These are phyloP conservation scores for Sebastes alutus DNA, from an alignment of 2,797 vertebrate genomes.

Conservation along the genomic window DNA sequence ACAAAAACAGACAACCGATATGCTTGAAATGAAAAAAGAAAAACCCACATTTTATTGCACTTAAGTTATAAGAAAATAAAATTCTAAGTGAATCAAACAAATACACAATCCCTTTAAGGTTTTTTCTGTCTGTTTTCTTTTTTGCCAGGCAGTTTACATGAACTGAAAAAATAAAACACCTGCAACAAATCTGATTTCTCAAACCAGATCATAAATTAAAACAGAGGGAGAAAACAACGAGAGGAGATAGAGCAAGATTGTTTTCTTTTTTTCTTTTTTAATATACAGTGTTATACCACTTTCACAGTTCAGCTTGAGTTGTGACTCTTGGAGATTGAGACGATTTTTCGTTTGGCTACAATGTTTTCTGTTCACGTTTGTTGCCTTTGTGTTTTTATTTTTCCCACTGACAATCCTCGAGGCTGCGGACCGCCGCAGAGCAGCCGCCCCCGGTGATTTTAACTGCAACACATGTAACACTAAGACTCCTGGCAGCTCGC, in stretches of 20 bases:
- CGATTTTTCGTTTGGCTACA: conserved; percentile 88
- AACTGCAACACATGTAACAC: conserved; percentile 88
- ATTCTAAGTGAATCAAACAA: conserved; percentile 99
- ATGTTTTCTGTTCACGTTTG: conserved; percentile 79
- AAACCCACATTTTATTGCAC: conserved; percentile 99
- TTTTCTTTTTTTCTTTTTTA: conserved; percentile 84
- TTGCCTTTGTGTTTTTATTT: conserved; percentile 75
- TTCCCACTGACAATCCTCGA: conserved; percentile 78
- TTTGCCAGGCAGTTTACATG: conserved; percentile 98
- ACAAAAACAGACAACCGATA: conserved; percentile 86
- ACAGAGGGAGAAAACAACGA: conserved; percentile 86
- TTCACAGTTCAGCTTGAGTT: conserved; percentile 99
- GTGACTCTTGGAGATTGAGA: conserved; percentile 98
- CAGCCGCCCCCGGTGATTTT: conserved; percentile 79
- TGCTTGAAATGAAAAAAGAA: conserved; percentile 87
- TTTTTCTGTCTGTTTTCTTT: conserved; percentile 92
- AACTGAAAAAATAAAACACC: conserved; percentile 96
- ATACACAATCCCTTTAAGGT: conserved; percentile 99
- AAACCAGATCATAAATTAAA: conserved; percentile 99
- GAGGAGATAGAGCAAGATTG: conserved; percentile 90
- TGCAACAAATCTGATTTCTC: conserved; percentile 97
- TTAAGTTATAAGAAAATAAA: conserved; percentile 99
- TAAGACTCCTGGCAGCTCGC: conserved; percentile 88
- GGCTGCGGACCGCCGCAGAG: conserved; percentile 59
- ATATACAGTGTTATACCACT: conserved; percentile 99